These are phyloP conservation scores for Echinarachnius parma DNA, from an alignment of 53 echinoderm and acorn worm species.

Conservation along the genomic window DNA sequence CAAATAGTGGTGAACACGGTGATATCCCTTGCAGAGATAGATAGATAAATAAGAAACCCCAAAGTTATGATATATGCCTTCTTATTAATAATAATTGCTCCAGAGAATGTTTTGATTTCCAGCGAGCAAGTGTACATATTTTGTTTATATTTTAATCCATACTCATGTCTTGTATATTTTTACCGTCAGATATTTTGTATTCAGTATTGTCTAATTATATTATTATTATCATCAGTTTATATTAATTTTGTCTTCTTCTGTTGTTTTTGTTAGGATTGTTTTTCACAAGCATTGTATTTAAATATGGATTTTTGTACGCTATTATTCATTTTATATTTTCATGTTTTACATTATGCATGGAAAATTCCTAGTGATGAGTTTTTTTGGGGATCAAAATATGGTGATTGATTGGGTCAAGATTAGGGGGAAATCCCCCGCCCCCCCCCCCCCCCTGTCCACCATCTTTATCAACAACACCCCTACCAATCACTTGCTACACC, in stretches of 20 bases:
- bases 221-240: conserved; percentile 17
- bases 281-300: too few species aligned
- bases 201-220: conserved; percentile 17
- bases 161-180: conserved; percentile 33
- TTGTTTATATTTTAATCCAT: conserved; percentile 27
- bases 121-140: conserved; percentile 19
- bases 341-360: not conserved
- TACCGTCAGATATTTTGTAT: conserved; percentile 45
- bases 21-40: conserved; percentile 11
- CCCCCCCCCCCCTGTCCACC: too few species aligned
- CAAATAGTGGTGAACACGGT: conserved; percentile 4
- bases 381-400: too few species aligned
- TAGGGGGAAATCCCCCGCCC: too few species aligned
- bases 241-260: too few species aligned
- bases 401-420: too few species aligned
- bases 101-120: not conserved
- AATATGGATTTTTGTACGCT: not conserved
- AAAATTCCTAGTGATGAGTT: too few species aligned
- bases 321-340: not conserved
- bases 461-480: too few species aligned
- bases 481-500: too few species aligned
- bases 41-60: not conserved
- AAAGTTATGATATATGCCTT: not conserved
- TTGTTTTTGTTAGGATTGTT: too few species aligned
- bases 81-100: not conserved